These are phyloP conservation scores for Acholoe squamosa DNA, from an alignment of 2,888 invertebrate genomes.

Conservation along the genomic window DNA sequence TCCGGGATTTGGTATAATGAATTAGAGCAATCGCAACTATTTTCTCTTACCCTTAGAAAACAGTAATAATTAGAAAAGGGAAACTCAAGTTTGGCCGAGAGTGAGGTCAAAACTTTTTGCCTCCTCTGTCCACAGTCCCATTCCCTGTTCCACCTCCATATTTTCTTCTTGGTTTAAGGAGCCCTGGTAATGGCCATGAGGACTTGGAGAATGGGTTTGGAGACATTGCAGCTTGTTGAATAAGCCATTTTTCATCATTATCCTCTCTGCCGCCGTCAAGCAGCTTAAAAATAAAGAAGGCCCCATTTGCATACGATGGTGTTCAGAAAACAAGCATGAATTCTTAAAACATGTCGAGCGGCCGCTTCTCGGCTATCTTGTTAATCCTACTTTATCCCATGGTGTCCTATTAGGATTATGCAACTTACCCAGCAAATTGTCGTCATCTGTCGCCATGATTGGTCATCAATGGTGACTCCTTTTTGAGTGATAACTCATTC, in stretches of 20 bases:
- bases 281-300: conserved; percentile 5
- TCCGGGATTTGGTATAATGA: no score
- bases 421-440: no score
- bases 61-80: not conserved
- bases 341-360: not conserved
- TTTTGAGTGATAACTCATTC: no score
- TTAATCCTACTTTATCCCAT: no score
- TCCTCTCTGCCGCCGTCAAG: not conserved
- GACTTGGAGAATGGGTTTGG: not conserved
- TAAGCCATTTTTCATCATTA: conserved; percentile 12
- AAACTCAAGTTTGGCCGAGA: not conserved
- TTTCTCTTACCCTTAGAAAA: not conserved
- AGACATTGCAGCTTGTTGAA: no score
- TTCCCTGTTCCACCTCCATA: not conserved
- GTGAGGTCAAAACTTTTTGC: not conserved
- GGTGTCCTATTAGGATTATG: no score
- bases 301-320: not conserved
- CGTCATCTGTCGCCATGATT: no score
- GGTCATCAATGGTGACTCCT: no score
- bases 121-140: not conserved
- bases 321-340: not conserved
- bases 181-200: not conserved
- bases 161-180: not conserved
- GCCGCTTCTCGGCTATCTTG: no score
- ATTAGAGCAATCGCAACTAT: no score